phyloP scores from a whole-genome alignment of 2,113 vertebrate genomes.

The Parotia lawesii region DNA sequence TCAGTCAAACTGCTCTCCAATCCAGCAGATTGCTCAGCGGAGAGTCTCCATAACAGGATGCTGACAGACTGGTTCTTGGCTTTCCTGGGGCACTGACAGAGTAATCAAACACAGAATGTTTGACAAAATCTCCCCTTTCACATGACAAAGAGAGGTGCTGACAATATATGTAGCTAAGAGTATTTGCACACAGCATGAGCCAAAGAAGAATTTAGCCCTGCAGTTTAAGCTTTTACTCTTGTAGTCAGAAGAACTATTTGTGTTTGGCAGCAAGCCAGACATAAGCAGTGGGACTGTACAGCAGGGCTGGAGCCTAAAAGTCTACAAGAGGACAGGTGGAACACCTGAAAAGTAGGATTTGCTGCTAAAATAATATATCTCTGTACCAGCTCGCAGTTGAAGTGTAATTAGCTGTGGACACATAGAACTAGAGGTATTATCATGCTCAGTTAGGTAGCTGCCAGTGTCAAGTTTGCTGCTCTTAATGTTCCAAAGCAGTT shows the following conservation, averaged over 20 bases:
- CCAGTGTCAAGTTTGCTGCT: neutral
- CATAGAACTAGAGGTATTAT: neutral
- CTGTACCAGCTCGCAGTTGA: neutral
- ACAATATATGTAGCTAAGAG: neutral
- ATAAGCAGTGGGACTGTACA: neutral
- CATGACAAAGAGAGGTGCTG: neutral
- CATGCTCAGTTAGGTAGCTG: neutral
- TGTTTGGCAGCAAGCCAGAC: neutral
- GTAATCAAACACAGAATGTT: neutral
- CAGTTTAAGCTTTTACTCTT: neutral
- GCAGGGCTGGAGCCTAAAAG: neutral
- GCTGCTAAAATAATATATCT: neutral
- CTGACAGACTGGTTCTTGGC: neutral
- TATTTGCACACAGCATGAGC: neutral
- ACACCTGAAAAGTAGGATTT: neutral
- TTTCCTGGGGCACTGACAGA: neutral
- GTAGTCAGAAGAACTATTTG: neutral
- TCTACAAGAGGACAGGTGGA: neutral
- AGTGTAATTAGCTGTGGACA: neutral
- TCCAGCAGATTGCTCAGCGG: neutral
- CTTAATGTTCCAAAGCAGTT: neutral
- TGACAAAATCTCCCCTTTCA: neutral
- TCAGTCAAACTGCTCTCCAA: accelerated
- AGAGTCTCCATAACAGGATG: accelerated
- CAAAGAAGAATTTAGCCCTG: neutral